Evolutionary conservation across 2,888 invertebrate species (phyloP).

Genomic region (Cheilosia soror): DNA sequence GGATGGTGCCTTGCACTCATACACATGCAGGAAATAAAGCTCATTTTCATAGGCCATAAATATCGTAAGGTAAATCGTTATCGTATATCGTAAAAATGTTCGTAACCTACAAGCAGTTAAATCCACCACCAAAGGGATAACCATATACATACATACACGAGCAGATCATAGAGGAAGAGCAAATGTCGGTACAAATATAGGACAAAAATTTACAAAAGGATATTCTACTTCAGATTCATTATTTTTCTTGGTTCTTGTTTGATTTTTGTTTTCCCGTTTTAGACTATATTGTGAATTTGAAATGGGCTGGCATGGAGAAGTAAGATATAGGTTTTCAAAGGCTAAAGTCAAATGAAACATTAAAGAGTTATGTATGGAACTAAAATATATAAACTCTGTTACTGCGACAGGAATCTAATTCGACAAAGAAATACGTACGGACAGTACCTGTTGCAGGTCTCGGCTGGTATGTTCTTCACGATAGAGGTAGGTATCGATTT

Average conservation of each 20-base stretch:
- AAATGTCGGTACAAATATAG: constrained; percentile 34
- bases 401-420: too few relatives aligned
- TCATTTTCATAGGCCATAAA: constrained; percentile 74
- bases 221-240: constrained; percentile 42
- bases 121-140: constrained; percentile 55
- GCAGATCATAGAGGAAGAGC: constrained; percentile 45
- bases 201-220: constrained; percentile 20
- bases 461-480: too few relatives aligned
- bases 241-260: constrained; percentile 10
- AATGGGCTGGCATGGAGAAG: too few relatives aligned
- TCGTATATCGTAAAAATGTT: constrained; percentile 76
- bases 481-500: too few relatives aligned
- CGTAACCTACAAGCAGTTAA: constrained; percentile 76
- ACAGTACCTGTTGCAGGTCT: too few relatives aligned
- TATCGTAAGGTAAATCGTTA: constrained; percentile 74
- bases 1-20: constrained; percentile 53
- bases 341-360: too few relatives aligned
- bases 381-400: too few relatives aligned
- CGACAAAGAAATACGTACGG: too few relatives aligned
- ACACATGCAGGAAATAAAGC: constrained; percentile 56
- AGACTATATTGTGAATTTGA: too few relatives aligned
- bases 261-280: too few relatives aligned
- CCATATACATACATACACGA: constrained; percentile 29
- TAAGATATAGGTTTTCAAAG: too few relatives aligned
- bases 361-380: too few relatives aligned